Conservation (phyloP, 2,888 invertebrate genomes). For the Trissolcus brochymenae region DNA sequence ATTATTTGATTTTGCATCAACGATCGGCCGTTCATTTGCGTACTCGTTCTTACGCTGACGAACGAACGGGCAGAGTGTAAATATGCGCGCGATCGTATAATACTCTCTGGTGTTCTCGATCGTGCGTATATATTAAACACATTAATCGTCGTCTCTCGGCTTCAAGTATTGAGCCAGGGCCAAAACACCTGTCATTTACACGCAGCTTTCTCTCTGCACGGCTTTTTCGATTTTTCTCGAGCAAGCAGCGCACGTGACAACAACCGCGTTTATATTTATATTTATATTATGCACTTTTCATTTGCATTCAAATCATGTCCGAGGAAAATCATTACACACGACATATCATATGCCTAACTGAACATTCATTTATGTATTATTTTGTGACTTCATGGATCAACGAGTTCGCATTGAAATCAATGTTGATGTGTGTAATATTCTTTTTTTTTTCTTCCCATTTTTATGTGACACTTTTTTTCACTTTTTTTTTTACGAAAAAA, state of each 20-base stretch:
- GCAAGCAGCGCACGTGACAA: slow-evolving; percentile 20
- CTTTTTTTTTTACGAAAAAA: no score
- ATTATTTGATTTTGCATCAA: slow-evolving; percentile 35
- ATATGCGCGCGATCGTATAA: slow-evolving; percentile 19
- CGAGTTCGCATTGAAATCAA: neutral
- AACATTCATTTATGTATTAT: slow-evolving; percentile 4
- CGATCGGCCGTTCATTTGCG: slow-evolving; percentile 44
- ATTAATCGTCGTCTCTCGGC: slow-evolving; percentile 14
- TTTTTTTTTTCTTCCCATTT: no score
- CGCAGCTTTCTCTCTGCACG: slow-evolving; percentile 37
- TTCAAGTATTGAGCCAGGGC: slow-evolving; percentile 16
- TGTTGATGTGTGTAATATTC: no score
- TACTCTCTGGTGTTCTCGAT: slow-evolving; percentile 11
- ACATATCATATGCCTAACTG: slow-evolving; percentile 3
- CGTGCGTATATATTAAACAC: slow-evolving; percentile 30
- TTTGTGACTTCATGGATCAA: slow-evolving; percentile 3
- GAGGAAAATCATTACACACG: slow-evolving; percentile 21
- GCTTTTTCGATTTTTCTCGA: slow-evolving; percentile 42
- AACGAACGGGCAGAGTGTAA: slow-evolving; percentile 6
- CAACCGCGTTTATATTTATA: slow-evolving; percentile 31
- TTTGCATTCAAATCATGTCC: slow-evolving; percentile 24
- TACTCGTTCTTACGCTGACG: slow-evolving; percentile 37
- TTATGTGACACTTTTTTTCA: no score
- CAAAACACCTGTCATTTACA: slow-evolving; percentile 32
- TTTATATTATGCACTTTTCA: slow-evolving; percentile 26